Evolutionary conservation across 2,888 invertebrate species (phyloP).

Genomic region (Gastrophysa polygoni): DNA sequence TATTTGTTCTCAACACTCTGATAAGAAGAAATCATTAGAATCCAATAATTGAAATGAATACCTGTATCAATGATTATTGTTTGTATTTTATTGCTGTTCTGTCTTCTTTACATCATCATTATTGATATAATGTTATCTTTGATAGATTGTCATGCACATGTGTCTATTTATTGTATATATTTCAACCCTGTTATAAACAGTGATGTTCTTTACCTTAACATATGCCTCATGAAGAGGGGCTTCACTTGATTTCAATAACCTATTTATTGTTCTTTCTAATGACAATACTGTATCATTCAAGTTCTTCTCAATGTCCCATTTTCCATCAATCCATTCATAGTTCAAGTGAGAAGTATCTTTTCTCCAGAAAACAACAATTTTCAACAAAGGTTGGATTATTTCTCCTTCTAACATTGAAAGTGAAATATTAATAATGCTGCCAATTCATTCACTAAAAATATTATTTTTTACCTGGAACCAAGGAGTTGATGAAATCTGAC

Average conservation of each 20-base stretch:
- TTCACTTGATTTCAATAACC: constrained; percentile 74
- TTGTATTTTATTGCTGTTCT: too few species aligned
- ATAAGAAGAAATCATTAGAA: too few species aligned
- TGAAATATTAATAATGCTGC: background rate
- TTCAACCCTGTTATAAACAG: too few species aligned
- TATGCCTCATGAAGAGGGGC: constrained; percentile 78
- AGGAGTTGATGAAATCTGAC: constrained; percentile 78
- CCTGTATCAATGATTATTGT: too few species aligned
- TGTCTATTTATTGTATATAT: too few species aligned
- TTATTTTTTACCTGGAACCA: constrained; percentile 63
- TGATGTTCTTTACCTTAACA: constrained; percentile 73
- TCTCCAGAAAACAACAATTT: constrained; percentile 90
- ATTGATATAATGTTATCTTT: too few species aligned
- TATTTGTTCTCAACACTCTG: too few species aligned
- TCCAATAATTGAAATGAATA: too few species aligned
- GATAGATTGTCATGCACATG: too few species aligned
- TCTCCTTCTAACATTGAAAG: constrained; percentile 61
- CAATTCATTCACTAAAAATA: background rate
- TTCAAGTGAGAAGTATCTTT: constrained; percentile 84
- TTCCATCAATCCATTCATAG: constrained; percentile 86
- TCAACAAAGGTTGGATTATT: constrained; percentile 70
- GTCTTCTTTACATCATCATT: too few species aligned
- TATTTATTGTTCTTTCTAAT: constrained; percentile 73
- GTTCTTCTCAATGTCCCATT: constrained; percentile 66
- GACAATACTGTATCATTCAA: constrained; percentile 76